These are phyloP conservation scores for Chymomyza costata DNA, from an alignment of 1,140 invertebrate genomes.

Conservation along the genomic window DNA sequence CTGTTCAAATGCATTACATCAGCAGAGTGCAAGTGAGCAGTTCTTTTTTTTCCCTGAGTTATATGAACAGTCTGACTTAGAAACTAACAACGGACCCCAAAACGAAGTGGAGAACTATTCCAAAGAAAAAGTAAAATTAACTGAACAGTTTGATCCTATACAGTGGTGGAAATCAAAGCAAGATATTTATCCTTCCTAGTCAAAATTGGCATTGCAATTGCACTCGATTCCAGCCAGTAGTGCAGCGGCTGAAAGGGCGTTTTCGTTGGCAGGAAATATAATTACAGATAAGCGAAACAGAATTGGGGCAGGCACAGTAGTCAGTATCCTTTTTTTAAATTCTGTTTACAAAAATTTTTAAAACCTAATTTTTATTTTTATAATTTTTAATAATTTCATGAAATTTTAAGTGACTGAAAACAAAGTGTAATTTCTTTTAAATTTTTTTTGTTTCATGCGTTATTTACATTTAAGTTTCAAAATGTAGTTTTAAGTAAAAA, in stretches of 20 bases:
- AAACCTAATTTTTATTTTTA: too few species aligned
- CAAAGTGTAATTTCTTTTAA: too few species aligned
- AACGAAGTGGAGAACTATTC: conserved; percentile 13
- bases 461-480: too few species aligned
- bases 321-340: background rate
- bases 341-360: background rate
- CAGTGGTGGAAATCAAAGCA: background rate
- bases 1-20: background rate
- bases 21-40: background rate
- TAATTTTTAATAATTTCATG: too few species aligned
- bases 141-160: background rate
- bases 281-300: too few species aligned
- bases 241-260: too few species aligned
- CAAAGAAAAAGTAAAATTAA: conserved; percentile 3
- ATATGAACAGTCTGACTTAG: background rate
- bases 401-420: too few species aligned
- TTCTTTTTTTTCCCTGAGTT: conserved; percentile 8
- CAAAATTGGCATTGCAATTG: background rate
- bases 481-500: too few species aligned
- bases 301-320: too few species aligned
- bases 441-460: too few species aligned
- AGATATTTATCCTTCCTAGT: background rate
- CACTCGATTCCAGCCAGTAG: too few species aligned
- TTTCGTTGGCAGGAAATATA: background rate
- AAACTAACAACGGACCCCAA: background rate